Conservation (phyloP, 2,888 invertebrate species). For the Dromius quadrimaculatus region DNA sequence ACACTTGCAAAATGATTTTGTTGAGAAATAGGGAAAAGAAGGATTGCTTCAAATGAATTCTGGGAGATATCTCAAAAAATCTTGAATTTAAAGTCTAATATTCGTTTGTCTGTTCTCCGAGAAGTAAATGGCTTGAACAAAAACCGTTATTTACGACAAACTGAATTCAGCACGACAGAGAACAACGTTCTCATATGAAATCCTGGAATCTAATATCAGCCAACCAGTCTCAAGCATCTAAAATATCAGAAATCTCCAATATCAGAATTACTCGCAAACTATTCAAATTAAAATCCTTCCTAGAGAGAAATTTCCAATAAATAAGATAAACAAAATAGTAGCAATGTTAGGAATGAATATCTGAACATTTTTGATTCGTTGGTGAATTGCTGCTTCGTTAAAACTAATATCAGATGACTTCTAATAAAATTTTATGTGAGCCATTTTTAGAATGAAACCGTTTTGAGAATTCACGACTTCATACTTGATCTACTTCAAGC, state of each 20-base stretch:
- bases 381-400: slow-evolving; percentile 42
- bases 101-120: slow-evolving; percentile 22
- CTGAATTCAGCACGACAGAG: background rate
- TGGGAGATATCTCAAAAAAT: background rate
- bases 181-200: slow-evolving; percentile 4
- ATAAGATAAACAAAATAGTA: slow-evolving; percentile 24
- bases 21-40: no score
- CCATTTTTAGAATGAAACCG: slow-evolving; percentile 50
- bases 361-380: slow-evolving; percentile 20
- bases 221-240: background rate
- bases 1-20: no score
- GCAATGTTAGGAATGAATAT: slow-evolving; percentile 30
- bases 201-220: slow-evolving; percentile 6
- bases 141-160: slow-evolving; percentile 33
- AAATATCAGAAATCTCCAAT: slow-evolving; percentile 1
- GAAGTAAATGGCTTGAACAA: slow-evolving; percentile 38
- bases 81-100: slow-evolving; percentile 2
- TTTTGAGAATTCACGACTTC: slow-evolving; percentile 46
- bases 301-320: slow-evolving; percentile 16
- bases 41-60: slow-evolving; percentile 1
- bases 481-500: slow-evolving; percentile 40
- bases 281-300: slow-evolving; percentile 16
- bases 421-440: slow-evolving; percentile 49
- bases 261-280: slow-evolving; percentile 1
- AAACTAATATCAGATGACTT: slow-evolving; percentile 47